Percentiles rank a stretch among this genome's conserved stretches.
phyloP scores from a whole-genome alignment of 2,888 invertebrate genomes.

The Caenorhabditis zanzibari region DNA sequence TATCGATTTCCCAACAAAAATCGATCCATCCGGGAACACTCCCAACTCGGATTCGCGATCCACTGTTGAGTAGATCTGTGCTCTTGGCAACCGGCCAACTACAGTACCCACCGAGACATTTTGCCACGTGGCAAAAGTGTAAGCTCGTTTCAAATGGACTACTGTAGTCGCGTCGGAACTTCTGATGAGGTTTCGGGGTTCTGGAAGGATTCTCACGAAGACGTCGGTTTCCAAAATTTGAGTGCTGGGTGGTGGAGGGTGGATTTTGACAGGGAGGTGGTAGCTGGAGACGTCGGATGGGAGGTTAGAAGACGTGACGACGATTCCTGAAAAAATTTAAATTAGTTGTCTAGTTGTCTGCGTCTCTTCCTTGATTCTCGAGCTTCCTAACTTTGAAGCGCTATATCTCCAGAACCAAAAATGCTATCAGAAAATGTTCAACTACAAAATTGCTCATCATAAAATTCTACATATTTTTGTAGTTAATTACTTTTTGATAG shows the following conservation, averaged over 20 bases:
- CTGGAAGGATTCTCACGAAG: conserved; percentile 36
- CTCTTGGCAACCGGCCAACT: conserved; percentile 51
- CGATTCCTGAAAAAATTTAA: conserved; percentile 31
- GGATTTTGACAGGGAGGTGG: conserved; percentile 32
- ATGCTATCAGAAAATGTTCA: background rate
- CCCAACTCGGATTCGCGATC: conserved; percentile 35
- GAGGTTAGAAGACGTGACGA: conserved; percentile 44
- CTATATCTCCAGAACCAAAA: background rate
- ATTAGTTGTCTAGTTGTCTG: background rate
- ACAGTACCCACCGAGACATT: conserved; percentile 51
- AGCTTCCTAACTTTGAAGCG: conserved; percentile 75
- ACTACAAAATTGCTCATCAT: background rate
- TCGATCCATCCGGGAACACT: conserved; percentile 56
- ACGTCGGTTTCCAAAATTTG: conserved; percentile 40
- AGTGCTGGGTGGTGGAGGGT: conserved; percentile 49
- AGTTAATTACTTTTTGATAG: background rate
- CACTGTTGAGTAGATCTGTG: conserved; percentile 36
- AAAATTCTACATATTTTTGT: background rate
- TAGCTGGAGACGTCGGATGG: conserved; percentile 34
- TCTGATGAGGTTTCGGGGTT: conserved; percentile 28
- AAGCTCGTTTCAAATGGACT: conserved; percentile 49
- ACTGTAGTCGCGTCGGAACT: background rate
- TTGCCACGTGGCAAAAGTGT: conserved; percentile 55
- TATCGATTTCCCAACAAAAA: conserved; percentile 48
- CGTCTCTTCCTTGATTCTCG: no score